Conservation (phyloP, 2,888 invertebrate species). For the Balanococcus diminutus region DNA sequence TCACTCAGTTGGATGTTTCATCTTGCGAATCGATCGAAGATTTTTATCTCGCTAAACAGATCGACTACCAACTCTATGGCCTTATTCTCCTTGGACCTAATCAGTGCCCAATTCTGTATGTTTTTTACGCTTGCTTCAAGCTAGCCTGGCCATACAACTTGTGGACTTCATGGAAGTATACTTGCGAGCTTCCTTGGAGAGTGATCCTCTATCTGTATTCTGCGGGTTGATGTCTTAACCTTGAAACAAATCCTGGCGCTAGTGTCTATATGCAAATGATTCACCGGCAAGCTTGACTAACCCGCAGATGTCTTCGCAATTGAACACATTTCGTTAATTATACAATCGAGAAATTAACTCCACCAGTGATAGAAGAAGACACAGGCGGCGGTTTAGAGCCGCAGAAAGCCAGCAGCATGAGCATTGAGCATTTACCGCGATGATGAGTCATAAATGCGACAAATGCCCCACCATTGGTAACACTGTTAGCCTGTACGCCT, state of each 20-base stretch:
- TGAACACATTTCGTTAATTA: constrained; percentile 34
- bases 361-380: neutral
- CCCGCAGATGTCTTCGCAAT: constrained; percentile 30
- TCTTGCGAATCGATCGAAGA: neutral
- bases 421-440: constrained; percentile 2
- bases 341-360: neutral
- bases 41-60: neutral
- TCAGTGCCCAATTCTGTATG: neutral
- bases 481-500: neutral
- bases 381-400: neutral
- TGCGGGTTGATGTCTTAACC: neutral
- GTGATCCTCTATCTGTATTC: neutral
- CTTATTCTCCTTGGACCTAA: neutral
- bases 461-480: constrained; percentile 28
- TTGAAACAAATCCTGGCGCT: neutral
- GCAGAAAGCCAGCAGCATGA: constrained; percentile 11
- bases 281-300: neutral
- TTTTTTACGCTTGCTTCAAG: neutral
- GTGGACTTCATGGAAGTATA: neutral
- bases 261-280: neutral
- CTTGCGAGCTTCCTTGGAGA: neutral
- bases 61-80: neutral
- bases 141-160: neutral
- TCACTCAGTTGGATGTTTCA: constrained; percentile 1
- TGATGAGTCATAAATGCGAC: constrained; percentile 12